Conservation (phyloP, 2,797 vertebrate species). For the Silurus lanzhouensis region DNA sequence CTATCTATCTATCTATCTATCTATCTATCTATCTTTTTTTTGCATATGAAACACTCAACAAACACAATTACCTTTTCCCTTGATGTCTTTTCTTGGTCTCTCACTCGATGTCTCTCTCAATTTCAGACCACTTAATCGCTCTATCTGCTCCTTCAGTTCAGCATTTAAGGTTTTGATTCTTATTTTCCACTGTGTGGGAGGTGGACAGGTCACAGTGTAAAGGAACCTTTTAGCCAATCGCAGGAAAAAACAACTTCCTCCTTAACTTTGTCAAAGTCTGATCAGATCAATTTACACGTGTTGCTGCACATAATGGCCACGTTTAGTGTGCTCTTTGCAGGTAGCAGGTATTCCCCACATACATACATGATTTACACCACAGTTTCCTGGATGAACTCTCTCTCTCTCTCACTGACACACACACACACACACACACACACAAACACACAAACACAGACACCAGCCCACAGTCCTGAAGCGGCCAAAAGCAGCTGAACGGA, state of each 20-base stretch:
- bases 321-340: background rate
- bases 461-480: conserved; percentile 66
- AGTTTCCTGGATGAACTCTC: conserved; percentile 60
- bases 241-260: background rate
- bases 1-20: background rate
- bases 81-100: background rate
- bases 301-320: background rate
- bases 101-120: background rate
- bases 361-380: conserved; percentile 56
- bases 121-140: background rate
- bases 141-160: conserved; percentile 1
- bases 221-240: background rate
- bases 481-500: conserved; percentile 45
- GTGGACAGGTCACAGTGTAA: background rate
- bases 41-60: background rate
- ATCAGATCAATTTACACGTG: background rate
- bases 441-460: background rate
- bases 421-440: background rate
- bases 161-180: background rate
- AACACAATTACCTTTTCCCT: conserved; percentile 11
- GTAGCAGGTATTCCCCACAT: background rate
- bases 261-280: background rate
- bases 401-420: no score
- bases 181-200: conserved; percentile 50
- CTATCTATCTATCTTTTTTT: background rate